Conservation (phyloP, 2,113 vertebrate species). For the Semicossyphus pulcher region DNA sequence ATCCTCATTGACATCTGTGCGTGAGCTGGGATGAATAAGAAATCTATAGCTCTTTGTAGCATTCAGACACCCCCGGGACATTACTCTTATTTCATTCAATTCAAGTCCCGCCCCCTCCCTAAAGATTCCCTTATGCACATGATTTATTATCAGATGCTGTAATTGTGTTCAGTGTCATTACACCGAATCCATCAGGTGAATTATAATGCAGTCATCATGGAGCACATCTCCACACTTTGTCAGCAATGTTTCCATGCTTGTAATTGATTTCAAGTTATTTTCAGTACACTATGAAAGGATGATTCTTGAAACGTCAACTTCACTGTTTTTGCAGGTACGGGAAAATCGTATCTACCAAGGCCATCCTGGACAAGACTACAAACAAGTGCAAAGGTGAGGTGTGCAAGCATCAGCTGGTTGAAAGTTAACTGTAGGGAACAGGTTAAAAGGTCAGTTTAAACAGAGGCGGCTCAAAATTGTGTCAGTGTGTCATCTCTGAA, state of each 20-base stretch:
- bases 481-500: neutral
- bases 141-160: conserved; percentile 44
- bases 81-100: conserved; percentile 31
- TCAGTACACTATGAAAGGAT: neutral
- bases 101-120: neutral
- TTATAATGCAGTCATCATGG: conserved; percentile 27
- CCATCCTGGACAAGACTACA: conserved; percentile 94
- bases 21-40: conserved; percentile 20
- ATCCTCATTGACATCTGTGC: conserved; percentile 22
- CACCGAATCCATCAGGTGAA: conserved; percentile 1
- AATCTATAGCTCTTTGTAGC: conserved; percentile 35
- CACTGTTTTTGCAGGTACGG: conserved; percentile 86
- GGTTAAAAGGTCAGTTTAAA: neutral
- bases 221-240: neutral
- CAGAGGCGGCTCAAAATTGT: neutral
- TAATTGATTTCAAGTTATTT: conserved; percentile 11
- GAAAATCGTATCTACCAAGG: conserved; percentile 95
- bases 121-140: conserved; percentile 24
- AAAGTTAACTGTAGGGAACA: neutral
- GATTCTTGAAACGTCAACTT: conserved; percentile 12
- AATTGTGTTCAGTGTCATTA: conserved; percentile 38
- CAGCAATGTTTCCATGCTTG: neutral
- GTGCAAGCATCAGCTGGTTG: neutral
- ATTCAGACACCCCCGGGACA: conserved; percentile 19
- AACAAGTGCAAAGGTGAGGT: conserved; percentile 95